A percentile compares a stretch with the other conserved stretches of the same genome.
phyloP scores from a whole-genome alignment of 2,888 invertebrate species.

The Polylopha cassiicola region DNA sequence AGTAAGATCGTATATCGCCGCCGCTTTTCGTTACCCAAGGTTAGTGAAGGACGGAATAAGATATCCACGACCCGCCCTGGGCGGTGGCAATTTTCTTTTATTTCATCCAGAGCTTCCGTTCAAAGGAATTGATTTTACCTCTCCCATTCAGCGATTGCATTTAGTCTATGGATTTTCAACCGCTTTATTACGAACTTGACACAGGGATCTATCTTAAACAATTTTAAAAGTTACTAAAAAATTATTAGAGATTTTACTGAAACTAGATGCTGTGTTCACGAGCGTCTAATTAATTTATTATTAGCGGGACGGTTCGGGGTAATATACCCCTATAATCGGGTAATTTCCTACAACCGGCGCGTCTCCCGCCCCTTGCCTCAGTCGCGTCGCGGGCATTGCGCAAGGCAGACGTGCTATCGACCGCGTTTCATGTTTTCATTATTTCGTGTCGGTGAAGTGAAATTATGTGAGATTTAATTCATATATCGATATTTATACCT shows the following conservation, averaged over 20 bases:
- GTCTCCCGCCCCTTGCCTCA: conserved; percentile 44
- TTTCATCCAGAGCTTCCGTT: conserved; percentile 10
- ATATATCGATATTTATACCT: too few species aligned
- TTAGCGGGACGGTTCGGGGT: conserved; percentile 2
- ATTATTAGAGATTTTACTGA: too few species aligned
- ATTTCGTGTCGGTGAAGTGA: conserved; percentile 15
- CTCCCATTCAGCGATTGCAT: too few species aligned
- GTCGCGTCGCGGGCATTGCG: conserved; percentile 42
- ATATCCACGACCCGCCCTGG: conserved; percentile 29
- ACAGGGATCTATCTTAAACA: too few species aligned
- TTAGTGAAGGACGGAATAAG: conserved; percentile 11
- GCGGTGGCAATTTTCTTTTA: conserved; percentile 27
- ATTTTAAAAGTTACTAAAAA: too few species aligned
- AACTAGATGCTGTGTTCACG: too few species aligned
- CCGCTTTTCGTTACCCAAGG: conserved; percentile 5
- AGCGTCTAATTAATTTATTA: conserved; percentile 3
- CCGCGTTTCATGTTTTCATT: conserved; percentile 26
- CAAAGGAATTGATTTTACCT: conserved; percentile 25
- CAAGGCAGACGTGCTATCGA: conserved; percentile 33
- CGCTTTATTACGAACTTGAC: too few species aligned
- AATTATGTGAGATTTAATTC: conserved; percentile 9
- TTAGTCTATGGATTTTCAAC: too few species aligned
- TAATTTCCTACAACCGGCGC: conserved; percentile 41
- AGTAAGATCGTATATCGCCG: too few species aligned
- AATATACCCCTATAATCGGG: conserved; percentile 43